These are phyloP conservation scores for Philonicus albiceps DNA, from an alignment of 2,888 invertebrate species.

Conservation along the genomic window DNA sequence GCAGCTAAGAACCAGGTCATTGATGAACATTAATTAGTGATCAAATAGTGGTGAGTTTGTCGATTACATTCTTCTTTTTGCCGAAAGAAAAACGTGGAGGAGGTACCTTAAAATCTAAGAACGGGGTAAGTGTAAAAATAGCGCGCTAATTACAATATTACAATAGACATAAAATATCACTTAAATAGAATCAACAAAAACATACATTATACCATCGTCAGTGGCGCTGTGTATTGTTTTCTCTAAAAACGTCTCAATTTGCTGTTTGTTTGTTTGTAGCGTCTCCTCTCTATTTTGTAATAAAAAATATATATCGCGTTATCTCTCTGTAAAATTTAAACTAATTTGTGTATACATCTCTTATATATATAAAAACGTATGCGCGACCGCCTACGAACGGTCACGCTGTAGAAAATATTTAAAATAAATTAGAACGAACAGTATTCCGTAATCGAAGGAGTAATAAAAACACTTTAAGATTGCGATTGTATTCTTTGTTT, in stretches of 20 bases:
- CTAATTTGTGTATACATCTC: slow-evolving; percentile 30
- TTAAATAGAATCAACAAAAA: slow-evolving; percentile 48
- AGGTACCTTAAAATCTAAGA: not conserved
- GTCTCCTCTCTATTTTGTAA: not conserved
- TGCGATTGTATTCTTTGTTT: slow-evolving; percentile 36
- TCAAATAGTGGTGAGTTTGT: not conserved
- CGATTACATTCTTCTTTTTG: not conserved
- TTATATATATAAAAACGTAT: slow-evolving; percentile 23
- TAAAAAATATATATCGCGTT: slow-evolving; percentile 25
- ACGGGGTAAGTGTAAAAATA: slow-evolving; percentile 7
- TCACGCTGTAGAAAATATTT: not conserved
- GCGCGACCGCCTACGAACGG: not conserved
- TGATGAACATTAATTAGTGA: not conserved
- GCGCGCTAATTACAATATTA: slow-evolving; percentile 33
- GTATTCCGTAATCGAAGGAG: not conserved
- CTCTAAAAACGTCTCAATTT: not conserved
- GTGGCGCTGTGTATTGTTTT: not conserved
- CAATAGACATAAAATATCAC: slow-evolving; percentile 49
- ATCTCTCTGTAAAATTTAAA: slow-evolving; percentile 40
- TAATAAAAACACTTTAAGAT: slow-evolving; percentile 26
- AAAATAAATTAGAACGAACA: slow-evolving; percentile 22
- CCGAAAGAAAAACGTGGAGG: not conserved
- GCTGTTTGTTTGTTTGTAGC: not conserved
- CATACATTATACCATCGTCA: not conserved
- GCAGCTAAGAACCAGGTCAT: not conserved